These are phyloP conservation scores for Hydractinia echinata DNA, from an alignment of 30 jellyfish, hydroid and myxozoan species.

Conservation along the genomic window DNA sequence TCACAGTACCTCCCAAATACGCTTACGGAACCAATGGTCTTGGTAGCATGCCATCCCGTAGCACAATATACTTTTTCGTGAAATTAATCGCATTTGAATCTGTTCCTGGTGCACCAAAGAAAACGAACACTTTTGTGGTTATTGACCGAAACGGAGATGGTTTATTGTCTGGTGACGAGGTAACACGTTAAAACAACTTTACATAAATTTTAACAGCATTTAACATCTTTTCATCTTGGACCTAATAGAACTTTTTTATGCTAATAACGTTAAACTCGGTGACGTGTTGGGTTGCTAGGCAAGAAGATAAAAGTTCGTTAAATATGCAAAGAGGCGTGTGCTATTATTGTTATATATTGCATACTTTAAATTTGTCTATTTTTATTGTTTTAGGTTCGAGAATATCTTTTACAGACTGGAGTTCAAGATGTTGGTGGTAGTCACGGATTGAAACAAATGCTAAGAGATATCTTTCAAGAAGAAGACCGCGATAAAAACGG, in stretches of 20 bases:
- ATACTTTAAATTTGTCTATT: neutral
- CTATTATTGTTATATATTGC: neutral
- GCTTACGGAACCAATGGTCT: slow-evolving; percentile 79
- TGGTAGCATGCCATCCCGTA: slow-evolving; percentile 84
- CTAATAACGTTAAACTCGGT: too few relatives aligned
- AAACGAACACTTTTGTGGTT: slow-evolving; percentile 52
- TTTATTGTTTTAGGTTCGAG: slow-evolving; percentile 40
- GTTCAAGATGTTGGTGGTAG: slow-evolving; percentile 56
- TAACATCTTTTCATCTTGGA: too few relatives aligned
- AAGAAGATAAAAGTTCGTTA: neutral
- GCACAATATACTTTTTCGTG: slow-evolving; percentile 56
- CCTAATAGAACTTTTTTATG: too few relatives aligned
- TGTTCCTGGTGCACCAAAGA: slow-evolving; percentile 58
- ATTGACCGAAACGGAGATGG: slow-evolving; percentile 81
- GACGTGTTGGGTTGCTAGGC: neutral
- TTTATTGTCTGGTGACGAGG: slow-evolving; percentile 83
- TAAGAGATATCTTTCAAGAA: slow-evolving; percentile 70
- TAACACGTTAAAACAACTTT: neutral
- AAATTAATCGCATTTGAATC: slow-evolving; percentile 56
- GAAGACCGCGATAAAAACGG: slow-evolving; percentile 86
- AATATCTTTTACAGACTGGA: slow-evolving; percentile 43
- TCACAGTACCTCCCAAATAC: slow-evolving; percentile 79
- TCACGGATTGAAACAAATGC: slow-evolving; percentile 39
- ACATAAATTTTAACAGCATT: too few relatives aligned
- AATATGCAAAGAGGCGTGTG: neutral